Conservation (phyloP, 1,140 invertebrate species). For the Drosophila santomea region DNA sequence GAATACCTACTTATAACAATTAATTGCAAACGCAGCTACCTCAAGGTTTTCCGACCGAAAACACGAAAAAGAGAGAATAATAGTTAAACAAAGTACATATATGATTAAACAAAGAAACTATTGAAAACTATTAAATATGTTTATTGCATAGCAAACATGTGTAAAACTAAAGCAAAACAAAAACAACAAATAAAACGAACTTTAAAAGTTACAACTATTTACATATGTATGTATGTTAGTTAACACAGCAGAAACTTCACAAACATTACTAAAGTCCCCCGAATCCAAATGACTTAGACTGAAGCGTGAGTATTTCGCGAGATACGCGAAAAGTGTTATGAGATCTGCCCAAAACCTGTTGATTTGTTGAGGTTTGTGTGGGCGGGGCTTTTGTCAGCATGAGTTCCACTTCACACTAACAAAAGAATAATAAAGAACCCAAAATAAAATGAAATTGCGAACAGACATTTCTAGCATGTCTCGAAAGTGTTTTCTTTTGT, state of each 20-base stretch:
- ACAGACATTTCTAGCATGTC: conserved; percentile 6
- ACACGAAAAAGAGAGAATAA: conserved; percentile 38
- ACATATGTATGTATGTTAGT: conserved; percentile 28
- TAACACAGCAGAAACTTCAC: conserved; percentile 10
- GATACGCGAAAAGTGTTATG: conserved; percentile 18
- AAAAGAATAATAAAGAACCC: conserved; percentile 40
- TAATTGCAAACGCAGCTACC: conserved; percentile 52
- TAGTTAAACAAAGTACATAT: conserved; percentile 54
- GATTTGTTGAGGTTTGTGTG: conserved; percentile 34
- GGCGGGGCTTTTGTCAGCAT: conserved; percentile 31
- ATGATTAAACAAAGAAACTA: conserved; percentile 38
- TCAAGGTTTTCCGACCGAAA: conserved; percentile 59
- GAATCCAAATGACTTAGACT: conserved; percentile 53
- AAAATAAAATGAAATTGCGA: conserved; percentile 25
- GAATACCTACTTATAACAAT: conserved; percentile 30
- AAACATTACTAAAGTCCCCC: conserved; percentile 25
- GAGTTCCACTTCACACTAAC: conserved; percentile 27
- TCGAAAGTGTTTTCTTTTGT: conserved; percentile 13
- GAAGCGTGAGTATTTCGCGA: conserved; percentile 59
- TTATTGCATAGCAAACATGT: conserved; percentile 77
- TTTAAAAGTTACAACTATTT: conserved; percentile 75
- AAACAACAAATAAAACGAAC: conserved; percentile 60
- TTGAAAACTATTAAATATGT: conserved; percentile 53
- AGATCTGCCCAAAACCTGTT: conserved; percentile 30
- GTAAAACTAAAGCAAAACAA: conserved; percentile 26